Evolutionary conservation across 2,888 invertebrate genomes (phyloP).

Genomic region (Aricia artaxerxes): DNA sequence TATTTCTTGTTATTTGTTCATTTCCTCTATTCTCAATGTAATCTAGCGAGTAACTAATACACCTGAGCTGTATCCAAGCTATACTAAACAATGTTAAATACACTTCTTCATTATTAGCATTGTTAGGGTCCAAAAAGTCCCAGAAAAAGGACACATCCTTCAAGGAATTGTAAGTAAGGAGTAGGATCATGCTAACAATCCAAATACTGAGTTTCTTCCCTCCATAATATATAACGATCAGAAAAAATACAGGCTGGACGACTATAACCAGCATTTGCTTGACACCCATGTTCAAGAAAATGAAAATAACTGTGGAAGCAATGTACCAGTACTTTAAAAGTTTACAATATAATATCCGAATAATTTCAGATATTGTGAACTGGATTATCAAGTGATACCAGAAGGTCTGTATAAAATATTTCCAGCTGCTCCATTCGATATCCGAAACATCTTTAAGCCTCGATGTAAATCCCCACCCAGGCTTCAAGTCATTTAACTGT

Average conservation of each 20-base stretch:
- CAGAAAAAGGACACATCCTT: conserved; percentile 72
- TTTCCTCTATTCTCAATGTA: conserved; percentile 57
- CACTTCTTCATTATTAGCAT: conserved; percentile 73
- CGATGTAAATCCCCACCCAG: conserved; percentile 79
- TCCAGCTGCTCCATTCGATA: conserved; percentile 86
- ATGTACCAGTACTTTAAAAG: conserved; percentile 79
- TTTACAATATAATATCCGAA: conserved; percentile 54
- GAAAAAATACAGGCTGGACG: conserved; percentile 80
- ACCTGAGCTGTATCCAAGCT: conserved; percentile 88
- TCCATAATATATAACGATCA: conserved; percentile 61
- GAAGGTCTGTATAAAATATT: conserved; percentile 72
- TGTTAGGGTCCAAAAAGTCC: conserved; percentile 64
- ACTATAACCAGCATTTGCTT: conserved; percentile 73
- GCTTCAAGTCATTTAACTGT: conserved; percentile 70
- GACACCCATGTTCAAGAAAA: conserved; percentile 69
- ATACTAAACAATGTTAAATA: conserved; percentile 78
- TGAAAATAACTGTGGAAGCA: conserved; percentile 70
- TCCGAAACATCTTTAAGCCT: conserved; percentile 84
- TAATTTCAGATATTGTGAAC: conserved; percentile 74
- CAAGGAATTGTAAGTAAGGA: conserved; percentile 75
- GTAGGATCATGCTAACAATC: conserved; percentile 71
- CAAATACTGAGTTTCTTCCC: conserved; percentile 77
- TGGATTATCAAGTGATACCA: conserved; percentile 80
- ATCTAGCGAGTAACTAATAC: conserved; percentile 87
- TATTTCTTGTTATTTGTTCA: conserved; percentile 37